Base-by-base conservation (phyloP, 2,888 invertebrate genomes). In the Onchidella celtica region DNA sequence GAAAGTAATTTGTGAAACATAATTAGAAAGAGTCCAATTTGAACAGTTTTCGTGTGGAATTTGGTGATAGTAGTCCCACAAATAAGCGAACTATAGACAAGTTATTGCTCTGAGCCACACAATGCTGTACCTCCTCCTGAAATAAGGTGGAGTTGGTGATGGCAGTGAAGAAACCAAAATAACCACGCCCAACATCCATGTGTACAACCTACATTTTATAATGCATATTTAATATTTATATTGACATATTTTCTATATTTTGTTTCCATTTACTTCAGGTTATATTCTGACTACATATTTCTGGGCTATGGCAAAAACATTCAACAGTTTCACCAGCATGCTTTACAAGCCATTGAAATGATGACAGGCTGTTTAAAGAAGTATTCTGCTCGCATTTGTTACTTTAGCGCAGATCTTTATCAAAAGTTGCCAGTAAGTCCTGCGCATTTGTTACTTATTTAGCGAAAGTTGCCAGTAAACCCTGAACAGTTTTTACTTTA, bases 201-300 rank as follows among this genome's bases (percentile, higher is more conserved):
- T n/a, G 57, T n/a, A 57, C n/a, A 24, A 3, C 3, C 24, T 57
- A 3, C 21, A 3, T 6, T 63, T 63, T 27, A 14, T 63, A 63
- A 14, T 27, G 24, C 29, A 27, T 27, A 63, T 27, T 63, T 0
- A 1, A 29, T 27, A 34, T 68, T 65, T 65, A 65, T 0, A 17
- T n/a, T 65, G n/a, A 24, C 17, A 65, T 24, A 29, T 65, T 9
- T 65, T 14, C 36, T 68, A n/a, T 34, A 34, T 68, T 32, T 61
- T n/a, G 9, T 21, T n/a, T 61, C 27, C 11, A 17, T 6, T 68
- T 68, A 14, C 29, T 29, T 4, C 69, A 77, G 77, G 47, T 65
- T 77, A 9, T 77, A 57, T 17, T 77, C 77, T 59, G 77, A 77
- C 57, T 77, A 77, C 17, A 47, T 77, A 32, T 77, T 77, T 32